Evolutionary conservation across 1,140 invertebrate species (phyloP).

Genomic region (Magallana gigas): DNA sequence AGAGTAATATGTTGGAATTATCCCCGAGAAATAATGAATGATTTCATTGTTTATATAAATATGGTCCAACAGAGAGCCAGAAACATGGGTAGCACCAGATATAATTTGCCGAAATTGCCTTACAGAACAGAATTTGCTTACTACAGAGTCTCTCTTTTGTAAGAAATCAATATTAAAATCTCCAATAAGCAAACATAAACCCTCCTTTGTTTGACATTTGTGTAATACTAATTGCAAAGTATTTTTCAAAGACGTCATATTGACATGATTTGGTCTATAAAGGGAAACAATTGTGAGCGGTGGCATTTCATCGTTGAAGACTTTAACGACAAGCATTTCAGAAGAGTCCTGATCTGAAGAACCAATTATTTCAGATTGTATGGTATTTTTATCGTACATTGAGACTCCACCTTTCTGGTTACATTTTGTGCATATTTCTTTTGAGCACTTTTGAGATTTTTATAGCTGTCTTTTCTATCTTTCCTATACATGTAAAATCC

Average conservation of each 20-base stretch:
- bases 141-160: neutral
- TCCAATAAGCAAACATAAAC: neutral
- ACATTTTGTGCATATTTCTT: neutral
- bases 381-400: neutral
- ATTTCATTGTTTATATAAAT: neutral
- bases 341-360: no score
- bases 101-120: neutral
- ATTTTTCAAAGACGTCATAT: neutral
- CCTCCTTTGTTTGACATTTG: neutral
- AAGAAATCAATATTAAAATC: neutral
- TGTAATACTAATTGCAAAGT: neutral
- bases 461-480: neutral
- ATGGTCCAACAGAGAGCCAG: neutral
- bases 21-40: neutral
- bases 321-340: no score
- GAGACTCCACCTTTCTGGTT: constrained; percentile 1
- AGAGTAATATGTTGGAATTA: constrained; percentile 7
- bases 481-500: neutral
- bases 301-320: no score
- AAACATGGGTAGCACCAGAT: neutral
- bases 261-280: constrained; percentile 7
- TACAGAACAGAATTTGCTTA: neutral
- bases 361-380: neutral
- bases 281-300: neutral
- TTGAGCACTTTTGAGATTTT: neutral